Evolutionary conservation across 2,113 vertebrate species (phyloP), one percentile per base, ranked within the genome.

Genomic region (Mormyrus lacerda): DNA sequence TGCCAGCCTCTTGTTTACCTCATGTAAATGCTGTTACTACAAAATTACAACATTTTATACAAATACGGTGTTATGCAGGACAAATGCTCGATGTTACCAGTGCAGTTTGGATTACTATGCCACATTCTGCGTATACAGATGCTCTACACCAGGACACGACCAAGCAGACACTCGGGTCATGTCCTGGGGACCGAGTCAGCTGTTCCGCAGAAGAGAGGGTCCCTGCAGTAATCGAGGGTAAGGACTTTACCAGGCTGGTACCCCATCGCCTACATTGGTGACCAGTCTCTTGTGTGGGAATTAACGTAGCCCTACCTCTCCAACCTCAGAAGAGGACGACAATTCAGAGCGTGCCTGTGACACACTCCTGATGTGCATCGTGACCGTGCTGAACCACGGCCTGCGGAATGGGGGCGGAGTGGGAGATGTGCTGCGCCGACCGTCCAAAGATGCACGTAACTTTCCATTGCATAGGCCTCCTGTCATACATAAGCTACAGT

Each of bases 351-450:
- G 97, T 13, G 97, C 97, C 0, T 99, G 98, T 47, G 98, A 99
- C 94, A 99, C 98, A 0, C 94, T 99, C 50, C 93, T 99, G 0
- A 98, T 99, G 97, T 99, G 98, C 2, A 99, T 99, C 0, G 96
- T 99, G 58, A 99, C 98, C 0, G 98, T 99, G 83, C 51, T 99
- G 92, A 99, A 99, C 92, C 98, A 99, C 89, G 98, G 98, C 0
- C 96, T 99, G 93, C 92, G 98, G 91, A 99, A 99, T 0, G 98
- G 98, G 0, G 98, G 98, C 0, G 98, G 98, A 0, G 98, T 99
- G 10, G 98, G 98, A 21, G 98, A 99, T 0, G 98, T 99, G 73
- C 95, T 99, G 4, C 96, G 98, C 31, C 97, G 97, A 90, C 98
- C 98, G 0, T 99, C 98, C 1, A 99, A 99, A 93, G 96, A 99